Percentiles rank a stretch among this genome's conserved stretches.
These are phyloP conservation scores for Acleris cristana DNA, from an alignment of 2,888 invertebrate species.

Conservation along the genomic window DNA sequence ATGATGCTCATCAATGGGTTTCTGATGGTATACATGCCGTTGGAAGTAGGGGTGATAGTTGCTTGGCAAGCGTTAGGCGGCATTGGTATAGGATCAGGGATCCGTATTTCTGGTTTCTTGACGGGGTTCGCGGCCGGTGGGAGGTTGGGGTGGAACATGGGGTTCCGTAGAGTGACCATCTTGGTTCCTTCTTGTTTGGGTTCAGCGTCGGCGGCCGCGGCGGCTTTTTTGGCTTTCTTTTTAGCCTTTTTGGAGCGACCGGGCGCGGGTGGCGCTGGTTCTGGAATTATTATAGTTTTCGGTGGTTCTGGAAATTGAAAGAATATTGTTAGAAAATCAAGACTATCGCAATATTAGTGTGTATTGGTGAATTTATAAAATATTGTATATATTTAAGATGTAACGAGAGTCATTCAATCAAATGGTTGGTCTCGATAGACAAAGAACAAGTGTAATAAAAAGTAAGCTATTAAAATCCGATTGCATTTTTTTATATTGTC, in stretches of 20 bases:
- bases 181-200: constrained; percentile 75
- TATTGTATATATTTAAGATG: too few species aligned
- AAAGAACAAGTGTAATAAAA: too few species aligned
- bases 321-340: neutral
- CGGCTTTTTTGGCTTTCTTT: constrained; percentile 75
- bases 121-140: constrained; percentile 61
- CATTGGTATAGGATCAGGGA: constrained; percentile 78
- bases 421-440: too few species aligned
- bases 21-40: constrained; percentile 92
- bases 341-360: too few species aligned
- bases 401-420: too few species aligned
- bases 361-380: too few species aligned
- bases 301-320: constrained; percentile 60
- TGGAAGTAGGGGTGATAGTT: constrained; percentile 78
- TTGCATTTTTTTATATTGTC: too few species aligned
- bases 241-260: constrained; percentile 76
- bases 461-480: too few species aligned
- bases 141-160: constrained; percentile 87
- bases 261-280: constrained; percentile 48
- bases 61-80: constrained; percentile 77
- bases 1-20: constrained; percentile 87
- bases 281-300: constrained; percentile 60
- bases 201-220: constrained; percentile 52
- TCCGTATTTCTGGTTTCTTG: constrained; percentile 68
- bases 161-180: constrained; percentile 91